A percentile compares a stretch with the other conserved stretches of the same genome.
These are phyloP conservation scores for Harpegnathos saltator DNA, from an alignment of 1,140 invertebrate species.

Conservation along the genomic window DNA sequence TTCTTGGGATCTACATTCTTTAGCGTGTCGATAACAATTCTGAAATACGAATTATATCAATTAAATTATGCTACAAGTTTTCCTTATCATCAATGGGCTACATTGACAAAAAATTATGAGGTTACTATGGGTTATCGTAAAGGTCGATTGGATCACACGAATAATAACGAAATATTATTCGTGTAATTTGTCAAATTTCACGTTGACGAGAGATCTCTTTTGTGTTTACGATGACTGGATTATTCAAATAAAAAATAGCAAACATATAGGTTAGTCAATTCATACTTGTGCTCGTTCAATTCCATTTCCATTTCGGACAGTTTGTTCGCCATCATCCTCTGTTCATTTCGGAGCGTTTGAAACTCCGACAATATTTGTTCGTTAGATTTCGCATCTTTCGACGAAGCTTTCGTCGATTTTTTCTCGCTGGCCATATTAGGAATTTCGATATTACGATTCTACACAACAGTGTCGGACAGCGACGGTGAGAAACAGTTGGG, in stretches of 20 bases:
- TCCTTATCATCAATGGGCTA: too few species aligned
- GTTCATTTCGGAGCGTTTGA: slow-evolving; percentile 94
- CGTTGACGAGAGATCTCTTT: background rate
- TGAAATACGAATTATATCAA: slow-evolving; percentile 84
- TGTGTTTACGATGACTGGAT: background rate
- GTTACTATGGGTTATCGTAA: background rate
- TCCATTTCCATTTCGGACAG: slow-evolving; percentile 96
- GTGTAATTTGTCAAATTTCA: background rate
- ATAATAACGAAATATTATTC: background rate
- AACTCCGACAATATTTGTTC: slow-evolving; percentile 95
- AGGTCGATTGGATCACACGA: background rate
- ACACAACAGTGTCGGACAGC: slow-evolving; percentile 1
- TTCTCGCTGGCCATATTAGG: slow-evolving; percentile 74
- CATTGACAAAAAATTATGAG: background rate
- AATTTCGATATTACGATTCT: slow-evolving; percentile 42
- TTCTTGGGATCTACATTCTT: slow-evolving; percentile 93
- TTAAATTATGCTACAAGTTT: background rate
- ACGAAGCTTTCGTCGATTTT: slow-evolving; percentile 61
- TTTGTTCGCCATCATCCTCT: slow-evolving; percentile 93
- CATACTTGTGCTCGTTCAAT: slow-evolving; percentile 97
- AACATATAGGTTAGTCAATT: slow-evolving; percentile 71
- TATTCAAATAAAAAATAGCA: background rate
- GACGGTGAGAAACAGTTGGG: background rate
- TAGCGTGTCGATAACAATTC: slow-evolving; percentile 97
- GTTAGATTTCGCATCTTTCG: slow-evolving; percentile 83